A percentile compares a stretch with the other conserved stretches of the same genome.
Evolutionary conservation across 2,797 vertebrate genomes (phyloP).

Genomic region (Pagetopsis macropterus): DNA sequence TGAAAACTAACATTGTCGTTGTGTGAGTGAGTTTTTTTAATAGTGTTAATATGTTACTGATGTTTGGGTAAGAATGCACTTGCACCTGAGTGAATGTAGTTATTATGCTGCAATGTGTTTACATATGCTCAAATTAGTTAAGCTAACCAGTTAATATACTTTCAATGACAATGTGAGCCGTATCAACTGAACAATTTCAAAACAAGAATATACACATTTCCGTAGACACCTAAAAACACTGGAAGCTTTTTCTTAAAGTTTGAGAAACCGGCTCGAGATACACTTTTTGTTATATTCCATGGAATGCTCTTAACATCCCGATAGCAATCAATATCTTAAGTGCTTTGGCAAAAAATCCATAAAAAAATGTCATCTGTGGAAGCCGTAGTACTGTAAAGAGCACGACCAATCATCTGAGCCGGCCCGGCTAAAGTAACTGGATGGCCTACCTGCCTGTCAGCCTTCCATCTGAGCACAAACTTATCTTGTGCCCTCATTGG

Average conservation of each 20-base stretch:
- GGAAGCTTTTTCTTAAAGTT: constrained; percentile 46
- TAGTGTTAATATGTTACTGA: constrained; percentile 75
- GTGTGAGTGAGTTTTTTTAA: constrained; percentile 70
- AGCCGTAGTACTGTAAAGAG: no score
- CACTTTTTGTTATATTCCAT: no score
- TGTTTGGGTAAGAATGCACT: constrained; percentile 84
- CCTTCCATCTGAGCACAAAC: no score
- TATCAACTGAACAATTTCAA: constrained; percentile 35
- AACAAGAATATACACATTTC: constrained; percentile 44
- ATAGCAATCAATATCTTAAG: no score
- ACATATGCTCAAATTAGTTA: constrained; percentile 73
- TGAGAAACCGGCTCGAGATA: no score
- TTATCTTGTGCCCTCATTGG: no score
- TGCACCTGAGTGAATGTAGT: constrained; percentile 84
- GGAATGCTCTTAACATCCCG: no score
- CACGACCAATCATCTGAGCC: no score
- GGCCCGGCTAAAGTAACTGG: no score
- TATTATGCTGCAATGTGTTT: constrained; percentile 73
- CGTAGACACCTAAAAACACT: constrained; percentile 45
- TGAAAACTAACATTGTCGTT: constrained; percentile 66
- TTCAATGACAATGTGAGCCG: constrained; percentile 63
- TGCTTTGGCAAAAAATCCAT: no score
- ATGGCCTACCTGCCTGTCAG: no score
- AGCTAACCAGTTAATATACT: constrained; percentile 72
- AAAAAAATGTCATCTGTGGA: no score